A percentile compares a stretch with the other conserved stretches of the same genome.
Evolutionary conservation across 2,888 invertebrate genomes (phyloP).

Genomic region (Itoplectis maculator): DNA sequence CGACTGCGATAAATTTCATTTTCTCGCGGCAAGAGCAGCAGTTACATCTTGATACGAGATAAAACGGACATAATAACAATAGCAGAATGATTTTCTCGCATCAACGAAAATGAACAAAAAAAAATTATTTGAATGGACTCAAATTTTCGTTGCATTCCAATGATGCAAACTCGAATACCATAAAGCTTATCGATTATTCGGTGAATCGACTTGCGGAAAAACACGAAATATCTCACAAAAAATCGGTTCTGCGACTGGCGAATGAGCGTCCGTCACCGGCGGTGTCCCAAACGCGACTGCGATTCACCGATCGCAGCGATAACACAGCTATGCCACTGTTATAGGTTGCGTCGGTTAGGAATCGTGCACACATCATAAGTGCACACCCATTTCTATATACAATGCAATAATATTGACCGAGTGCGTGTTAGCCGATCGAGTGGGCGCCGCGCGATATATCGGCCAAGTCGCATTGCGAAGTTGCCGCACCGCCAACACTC

Average conservation of each 20-base stretch:
- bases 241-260: too few relatives aligned
- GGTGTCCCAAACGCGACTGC: not conserved
- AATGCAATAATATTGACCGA: not conserved
- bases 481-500: not conserved
- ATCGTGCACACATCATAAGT: not conserved
- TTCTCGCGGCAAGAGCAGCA: not conserved
- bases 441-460: not conserved
- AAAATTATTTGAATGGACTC: too few relatives aligned
- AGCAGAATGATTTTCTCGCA: too few relatives aligned
- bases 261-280: not conserved
- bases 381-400: too few relatives aligned
- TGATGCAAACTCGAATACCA: too few relatives aligned
- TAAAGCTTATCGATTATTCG: not conserved
- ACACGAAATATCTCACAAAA: not conserved
- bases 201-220: not conserved
- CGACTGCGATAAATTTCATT: not conserved
- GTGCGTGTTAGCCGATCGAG: slow-evolving; percentile 27
- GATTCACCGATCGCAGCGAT: not conserved
- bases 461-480: slow-evolving; percentile 4
- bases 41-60: too few relatives aligned
- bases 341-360: not conserved
- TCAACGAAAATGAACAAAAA: too few relatives aligned
- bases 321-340: not conserved
- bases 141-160: too few relatives aligned
- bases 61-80: too few relatives aligned